Conservation (phyloP, 2,888 invertebrate species). For the Heliconius charithonia region DNA sequence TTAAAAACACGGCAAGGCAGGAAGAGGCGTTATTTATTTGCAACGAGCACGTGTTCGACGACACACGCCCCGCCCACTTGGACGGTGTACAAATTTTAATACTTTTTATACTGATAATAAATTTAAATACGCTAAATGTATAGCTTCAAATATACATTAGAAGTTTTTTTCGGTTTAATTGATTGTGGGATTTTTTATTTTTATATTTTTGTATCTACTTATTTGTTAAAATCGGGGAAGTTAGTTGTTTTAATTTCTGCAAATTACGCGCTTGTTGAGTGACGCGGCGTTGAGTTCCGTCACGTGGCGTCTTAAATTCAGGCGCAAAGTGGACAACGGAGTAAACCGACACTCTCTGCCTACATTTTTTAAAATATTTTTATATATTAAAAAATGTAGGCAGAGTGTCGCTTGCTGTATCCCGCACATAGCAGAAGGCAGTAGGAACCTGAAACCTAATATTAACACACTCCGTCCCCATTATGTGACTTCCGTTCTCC, state of each 20-base stretch:
- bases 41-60: constrained; percentile 32
- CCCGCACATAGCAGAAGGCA: no score
- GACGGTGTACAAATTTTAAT: constrained; percentile 19
- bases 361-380: no score
- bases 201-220: not conserved
- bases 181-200: not conserved
- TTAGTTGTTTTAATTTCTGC: not conserved
- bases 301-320: not conserved
- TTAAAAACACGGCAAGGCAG: constrained; percentile 8
- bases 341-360: not conserved
- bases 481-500: not conserved
- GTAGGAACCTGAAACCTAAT: no score
- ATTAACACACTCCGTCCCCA: no score
- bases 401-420: no score
- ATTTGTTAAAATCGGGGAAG: not conserved
- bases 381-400: no score
- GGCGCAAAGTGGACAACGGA: not conserved
- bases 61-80: constrained; percentile 33
- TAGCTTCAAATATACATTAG: constrained; percentile 22
- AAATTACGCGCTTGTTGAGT: not conserved
- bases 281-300: not conserved
- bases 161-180: not conserved
- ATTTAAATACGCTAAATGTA: not conserved
- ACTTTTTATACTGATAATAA: constrained; percentile 7
- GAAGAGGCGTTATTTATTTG: constrained; percentile 28